phyloP scores from a whole-genome alignment of 2,113 vertebrate genomes.

The Leuciscus idus region DNA sequence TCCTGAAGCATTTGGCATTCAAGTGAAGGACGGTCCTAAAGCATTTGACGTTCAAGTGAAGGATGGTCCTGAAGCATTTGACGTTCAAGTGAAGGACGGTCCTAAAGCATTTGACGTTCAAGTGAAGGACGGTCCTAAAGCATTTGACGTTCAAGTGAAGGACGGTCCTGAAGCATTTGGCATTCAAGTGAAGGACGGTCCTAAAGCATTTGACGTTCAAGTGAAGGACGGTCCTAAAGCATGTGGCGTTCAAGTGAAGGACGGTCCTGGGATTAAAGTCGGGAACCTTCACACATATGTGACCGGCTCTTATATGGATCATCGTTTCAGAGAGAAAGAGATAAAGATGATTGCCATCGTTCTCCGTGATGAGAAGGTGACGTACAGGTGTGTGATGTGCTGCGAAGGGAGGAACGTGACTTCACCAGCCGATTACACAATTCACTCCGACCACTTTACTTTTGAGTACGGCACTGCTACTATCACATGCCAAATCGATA shows the following conservation, averaged over 20 bases:
- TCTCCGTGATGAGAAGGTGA: slow-evolving; percentile 3
- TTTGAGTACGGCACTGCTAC: slow-evolving; percentile 69
- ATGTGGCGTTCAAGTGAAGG: neutral
- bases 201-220: too few species aligned
- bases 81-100: too few species aligned
- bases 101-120: too few species aligned
- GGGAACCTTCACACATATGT: slow-evolving; percentile 5
- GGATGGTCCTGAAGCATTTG: too few species aligned
- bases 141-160: too few species aligned
- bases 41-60: too few species aligned
- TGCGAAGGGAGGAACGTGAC: slow-evolving; percentile 32
- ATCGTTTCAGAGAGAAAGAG: neutral
- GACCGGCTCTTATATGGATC: slow-evolving; percentile 48
- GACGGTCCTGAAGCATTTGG: too few species aligned
- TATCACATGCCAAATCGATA: slow-evolving; percentile 51
- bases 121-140: too few species aligned
- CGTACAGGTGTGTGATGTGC: slow-evolving; percentile 55
- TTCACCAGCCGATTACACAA: neutral
- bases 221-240: neutral
- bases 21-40: too few species aligned
- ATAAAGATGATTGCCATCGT: slow-evolving; percentile 55
- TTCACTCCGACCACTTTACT: slow-evolving; percentile 71
- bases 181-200: too few species aligned
- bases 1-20: too few species aligned
- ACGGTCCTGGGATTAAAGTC: slow-evolving; percentile 27